phyloP scores from a whole-genome alignment of 2,888 invertebrate species.

The Dichetophora obliterata region DNA sequence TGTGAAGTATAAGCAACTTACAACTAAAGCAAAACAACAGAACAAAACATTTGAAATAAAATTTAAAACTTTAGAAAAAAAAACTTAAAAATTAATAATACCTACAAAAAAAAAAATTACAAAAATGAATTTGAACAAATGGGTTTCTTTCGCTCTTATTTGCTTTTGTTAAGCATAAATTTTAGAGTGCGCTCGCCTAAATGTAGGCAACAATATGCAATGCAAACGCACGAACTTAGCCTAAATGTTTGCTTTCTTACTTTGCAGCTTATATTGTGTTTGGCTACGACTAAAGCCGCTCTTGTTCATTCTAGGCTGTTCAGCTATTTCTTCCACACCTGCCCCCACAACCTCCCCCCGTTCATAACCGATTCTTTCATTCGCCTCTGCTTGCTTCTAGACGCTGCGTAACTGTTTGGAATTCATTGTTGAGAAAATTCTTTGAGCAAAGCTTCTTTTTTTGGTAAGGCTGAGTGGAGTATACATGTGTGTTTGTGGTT shows the following conservation, averaged over 20 bases:
- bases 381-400: neutral
- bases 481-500: neutral
- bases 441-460: neutral
- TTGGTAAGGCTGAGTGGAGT: neutral
- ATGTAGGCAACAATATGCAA: conserved; percentile 9
- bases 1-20: neutral
- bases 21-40: neutral
- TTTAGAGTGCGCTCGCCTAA: conserved; percentile 16
- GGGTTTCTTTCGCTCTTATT: neutral
- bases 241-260: conserved; percentile 23
- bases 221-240: conserved; percentile 15
- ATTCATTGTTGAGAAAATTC: neutral
- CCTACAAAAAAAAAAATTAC: conserved; percentile 3
- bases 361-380: neutral
- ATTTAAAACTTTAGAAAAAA: neutral
- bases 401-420: neutral
- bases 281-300: neutral
- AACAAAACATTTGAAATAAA: neutral
- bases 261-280: conserved; percentile 15
- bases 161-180: conserved; percentile 10
- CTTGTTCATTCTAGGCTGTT: neutral
- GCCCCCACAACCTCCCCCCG: too few species aligned
- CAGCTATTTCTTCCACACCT: too few species aligned
- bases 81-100: conserved; percentile 1
- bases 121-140: conserved; percentile 18